Conservation (phyloP, 2,888 invertebrate genomes). For the Notodonta ziczac region DNA sequence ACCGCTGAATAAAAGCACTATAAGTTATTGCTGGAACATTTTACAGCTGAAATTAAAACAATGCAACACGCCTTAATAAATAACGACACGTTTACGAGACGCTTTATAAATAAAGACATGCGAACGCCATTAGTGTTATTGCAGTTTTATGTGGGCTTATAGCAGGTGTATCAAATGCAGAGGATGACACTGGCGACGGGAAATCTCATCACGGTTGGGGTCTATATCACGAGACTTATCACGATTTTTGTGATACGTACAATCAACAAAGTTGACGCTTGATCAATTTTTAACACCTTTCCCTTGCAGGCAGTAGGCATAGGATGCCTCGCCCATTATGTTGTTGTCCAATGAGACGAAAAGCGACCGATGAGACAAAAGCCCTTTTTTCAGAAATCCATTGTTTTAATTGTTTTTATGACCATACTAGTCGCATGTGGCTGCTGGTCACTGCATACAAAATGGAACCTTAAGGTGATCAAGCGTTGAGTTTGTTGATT, state of each 20-base stretch:
- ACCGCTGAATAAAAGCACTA: slow-evolving; percentile 14
- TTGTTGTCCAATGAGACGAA: too few species aligned
- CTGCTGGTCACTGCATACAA: too few species aligned
- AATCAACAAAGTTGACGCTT: too few species aligned
- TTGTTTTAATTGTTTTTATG: too few species aligned
- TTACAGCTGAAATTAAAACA: slow-evolving; percentile 60
- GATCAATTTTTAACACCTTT: too few species aligned
- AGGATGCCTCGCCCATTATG: too few species aligned
- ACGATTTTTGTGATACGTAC: neutral
- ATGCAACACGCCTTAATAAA: slow-evolving; percentile 63
- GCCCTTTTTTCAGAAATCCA: too few species aligned
- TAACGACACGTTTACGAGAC: slow-evolving; percentile 67
- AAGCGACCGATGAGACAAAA: too few species aligned
- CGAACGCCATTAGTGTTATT: slow-evolving; percentile 79
- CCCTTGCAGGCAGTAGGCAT: too few species aligned
- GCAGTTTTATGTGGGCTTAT: slow-evolving; percentile 66
- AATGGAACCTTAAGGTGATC: too few species aligned
- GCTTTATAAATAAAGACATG: slow-evolving; percentile 77
- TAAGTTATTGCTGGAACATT: slow-evolving; percentile 28
- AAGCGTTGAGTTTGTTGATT: too few species aligned
- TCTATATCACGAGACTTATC: slow-evolving; percentile 16
- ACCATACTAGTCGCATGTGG: too few species aligned
- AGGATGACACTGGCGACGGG: slow-evolving; percentile 54
- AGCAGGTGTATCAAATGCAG: slow-evolving; percentile 62
- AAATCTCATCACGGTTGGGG: slow-evolving; percentile 56